Evolutionary conservation across 2,888 invertebrate genomes (phyloP), one percentile per base, ranked within the genome.

Genomic region (Leptinotarsa tumamoca): DNA sequence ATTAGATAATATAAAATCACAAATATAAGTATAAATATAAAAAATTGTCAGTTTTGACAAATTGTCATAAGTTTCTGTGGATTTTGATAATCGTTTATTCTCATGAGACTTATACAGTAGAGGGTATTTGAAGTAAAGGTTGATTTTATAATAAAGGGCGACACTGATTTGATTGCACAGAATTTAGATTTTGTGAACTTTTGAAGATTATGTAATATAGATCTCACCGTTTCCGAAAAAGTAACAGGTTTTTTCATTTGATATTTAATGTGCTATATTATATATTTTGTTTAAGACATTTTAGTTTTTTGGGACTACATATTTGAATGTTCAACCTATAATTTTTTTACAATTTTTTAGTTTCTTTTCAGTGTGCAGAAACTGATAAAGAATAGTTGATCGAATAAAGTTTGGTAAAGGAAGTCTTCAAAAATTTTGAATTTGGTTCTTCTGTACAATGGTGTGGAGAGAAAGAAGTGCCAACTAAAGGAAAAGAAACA

Each of bases 341-440:
- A 17, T 51, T 51, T 51, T 51, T 15, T 51, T 51, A 17, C 4
- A 17, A 51, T 4, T 51, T 0, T 51, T 13, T 14, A 51, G 51
- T 51, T 51, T 51, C 51, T 0, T 51, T 15, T 1, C 51, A 51
- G 51, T 17, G 17, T 51, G 2, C 13, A 4, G 17, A 51, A 51
- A 51, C 17, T 51, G 51, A 51, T 51, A 17, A 51, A 51, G 4
- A 1, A 51, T 51, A 15, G 3, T 51, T 51, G 51, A 17, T 51
- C 51, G 4, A 51, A 51, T 51, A 17, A 17, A 2, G 17, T 51
- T 51, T 51, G 51, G 51, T 17, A 17, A 17, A 51, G 51, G 17
- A 51, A 17, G 51, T 51, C 17, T 51, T 51, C 1, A 13, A 68
- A 68, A 68, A n/a, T 68, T 52, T 68, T 54, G 3, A 68, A 18